Evolutionary conservation across 2,113 vertebrate species (phyloP).

Genomic region (Erinaceus europaeus): DNA sequence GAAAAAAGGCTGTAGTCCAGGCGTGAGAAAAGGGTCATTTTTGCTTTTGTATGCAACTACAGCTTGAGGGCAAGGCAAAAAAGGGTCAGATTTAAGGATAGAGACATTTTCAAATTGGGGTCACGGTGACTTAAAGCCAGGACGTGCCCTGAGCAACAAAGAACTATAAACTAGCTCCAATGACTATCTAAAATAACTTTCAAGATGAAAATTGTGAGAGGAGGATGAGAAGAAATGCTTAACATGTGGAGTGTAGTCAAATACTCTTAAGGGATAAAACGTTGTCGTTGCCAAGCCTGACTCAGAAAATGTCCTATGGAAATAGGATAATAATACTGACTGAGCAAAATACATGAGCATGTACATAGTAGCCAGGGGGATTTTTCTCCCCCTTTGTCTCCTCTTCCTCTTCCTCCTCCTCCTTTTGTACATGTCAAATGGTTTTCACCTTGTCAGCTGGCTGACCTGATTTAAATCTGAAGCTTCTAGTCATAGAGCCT

Average conservation of each 20-base stretch:
- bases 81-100: slow-evolving; percentile 33
- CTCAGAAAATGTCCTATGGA: background rate
- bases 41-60: slow-evolving; percentile 25
- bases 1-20: slow-evolving; percentile 13
- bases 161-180: background rate
- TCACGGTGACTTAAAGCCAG: slow-evolving; percentile 30
- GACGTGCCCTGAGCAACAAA: slow-evolving; percentile 30
- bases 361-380: background rate
- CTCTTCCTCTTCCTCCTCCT: no score
- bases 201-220: background rate
- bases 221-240: background rate
- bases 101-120: slow-evolving; percentile 50
- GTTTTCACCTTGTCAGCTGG: background rate
- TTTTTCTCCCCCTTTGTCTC: background rate
- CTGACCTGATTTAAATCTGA: background rate
- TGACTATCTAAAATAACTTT: slow-evolving; percentile 17
- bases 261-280: slow-evolving; percentile 5
- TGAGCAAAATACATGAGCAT: background rate
- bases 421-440: background rate
- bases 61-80: slow-evolving; percentile 16
- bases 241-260: background rate
- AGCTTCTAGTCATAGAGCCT: background rate
- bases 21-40: slow-evolving; percentile 48
- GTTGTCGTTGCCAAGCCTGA: background rate
- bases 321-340: background rate